phyloP scores from a whole-genome alignment of 2,797 vertebrate genomes.

The Macroramphosus scolopax region DNA sequence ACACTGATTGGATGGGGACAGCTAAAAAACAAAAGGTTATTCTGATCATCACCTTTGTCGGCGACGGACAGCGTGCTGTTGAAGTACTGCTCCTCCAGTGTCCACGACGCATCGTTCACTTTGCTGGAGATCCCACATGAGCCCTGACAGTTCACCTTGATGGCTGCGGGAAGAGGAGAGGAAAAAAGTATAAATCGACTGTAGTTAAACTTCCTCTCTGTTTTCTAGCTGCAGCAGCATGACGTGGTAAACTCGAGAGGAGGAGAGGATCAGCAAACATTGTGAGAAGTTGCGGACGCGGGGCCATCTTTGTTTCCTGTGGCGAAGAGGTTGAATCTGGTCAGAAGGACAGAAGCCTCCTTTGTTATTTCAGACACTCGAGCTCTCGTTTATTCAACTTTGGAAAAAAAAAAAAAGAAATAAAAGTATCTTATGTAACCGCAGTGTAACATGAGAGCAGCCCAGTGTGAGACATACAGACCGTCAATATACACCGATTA shows the following conservation, averaged over 20 bases:
- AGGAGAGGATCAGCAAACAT: neutral
- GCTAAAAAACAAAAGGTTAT: too few relatives aligned
- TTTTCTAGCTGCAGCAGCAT: neutral
- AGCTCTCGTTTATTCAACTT: neutral
- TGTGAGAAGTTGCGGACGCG: too few relatives aligned
- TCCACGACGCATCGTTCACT: slow-evolving; percentile 85
- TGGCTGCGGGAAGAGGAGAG: slow-evolving; percentile 75
- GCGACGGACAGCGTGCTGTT: slow-evolving; percentile 90
- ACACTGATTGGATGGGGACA: too few relatives aligned
- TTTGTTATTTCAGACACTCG: neutral
- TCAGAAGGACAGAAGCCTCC: neutral
- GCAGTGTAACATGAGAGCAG: neutral
- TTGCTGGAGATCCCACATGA: slow-evolving; percentile 92
- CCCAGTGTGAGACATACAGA: neutral
- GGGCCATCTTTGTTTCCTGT: neutral
- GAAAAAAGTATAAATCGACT: slow-evolving; percentile 2
- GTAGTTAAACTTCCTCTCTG: neutral
- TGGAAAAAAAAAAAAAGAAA: too few relatives aligned
- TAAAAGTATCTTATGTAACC: neutral
- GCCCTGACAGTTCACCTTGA: slow-evolving; percentile 92
- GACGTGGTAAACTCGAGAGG: neutral
- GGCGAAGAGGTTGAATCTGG: neutral
- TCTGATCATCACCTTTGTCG: slow-evolving; percentile 88
- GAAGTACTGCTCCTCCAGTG: slow-evolving; percentile 90
- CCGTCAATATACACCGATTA: slow-evolving; percentile 18